phyloP scores from a whole-genome alignment of 2,797 vertebrate genomes.

The Anguilla marmorata region DNA sequence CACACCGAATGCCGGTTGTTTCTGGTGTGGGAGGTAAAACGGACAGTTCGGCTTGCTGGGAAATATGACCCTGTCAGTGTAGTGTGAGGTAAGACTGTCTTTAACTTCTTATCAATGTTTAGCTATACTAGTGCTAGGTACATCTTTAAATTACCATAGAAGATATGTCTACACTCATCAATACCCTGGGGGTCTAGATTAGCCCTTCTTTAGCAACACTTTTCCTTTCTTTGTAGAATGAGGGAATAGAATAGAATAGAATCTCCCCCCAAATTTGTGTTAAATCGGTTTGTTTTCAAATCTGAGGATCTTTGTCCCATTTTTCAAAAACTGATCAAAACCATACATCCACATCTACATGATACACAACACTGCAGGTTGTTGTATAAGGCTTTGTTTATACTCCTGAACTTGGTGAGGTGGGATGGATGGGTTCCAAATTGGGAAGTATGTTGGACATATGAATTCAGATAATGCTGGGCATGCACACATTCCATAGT shows the following conservation, averaged over 20 bases:
- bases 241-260: background rate
- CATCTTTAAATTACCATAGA: background rate
- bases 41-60: background rate
- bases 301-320: background rate
- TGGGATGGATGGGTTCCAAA: background rate
- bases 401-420: background rate
- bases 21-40: conserved; percentile 17
- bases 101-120: background rate
- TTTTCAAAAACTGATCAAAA: background rate
- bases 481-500: conserved; percentile 18
- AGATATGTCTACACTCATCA: background rate
- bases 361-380: background rate
- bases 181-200: background rate
- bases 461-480: background rate
- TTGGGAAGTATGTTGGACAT: background rate
- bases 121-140: background rate
- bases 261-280: background rate
- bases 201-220: background rate
- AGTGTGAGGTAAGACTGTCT: background rate
- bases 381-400: background rate
- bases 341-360: background rate
- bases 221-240: background rate
- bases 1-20: background rate
- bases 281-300: background rate
- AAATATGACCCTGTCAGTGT: background rate